Conservation (phyloP, 64 coral and sea anemone species). For the Actinia tenebrosa region DNA sequence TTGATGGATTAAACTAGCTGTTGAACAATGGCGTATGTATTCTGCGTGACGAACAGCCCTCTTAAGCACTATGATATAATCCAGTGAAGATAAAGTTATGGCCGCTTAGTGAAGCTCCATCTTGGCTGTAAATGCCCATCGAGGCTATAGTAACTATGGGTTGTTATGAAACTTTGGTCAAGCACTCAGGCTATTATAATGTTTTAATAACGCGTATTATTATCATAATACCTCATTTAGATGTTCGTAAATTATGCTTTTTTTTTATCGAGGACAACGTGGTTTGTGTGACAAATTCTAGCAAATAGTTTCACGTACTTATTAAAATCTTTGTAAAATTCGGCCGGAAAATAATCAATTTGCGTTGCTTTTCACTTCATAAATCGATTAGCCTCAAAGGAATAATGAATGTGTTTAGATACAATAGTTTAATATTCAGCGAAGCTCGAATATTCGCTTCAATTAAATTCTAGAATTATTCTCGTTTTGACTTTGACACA, state of each 20-base stretch:
- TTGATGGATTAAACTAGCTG: constrained; percentile 10
- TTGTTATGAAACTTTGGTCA: neutral
- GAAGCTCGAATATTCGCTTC: neutral
- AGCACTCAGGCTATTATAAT: neutral
- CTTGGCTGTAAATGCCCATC: neutral
- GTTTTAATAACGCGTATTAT: neutral
- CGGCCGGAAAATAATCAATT: neutral
- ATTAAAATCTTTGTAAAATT: neutral
- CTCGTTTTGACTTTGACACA: neutral
- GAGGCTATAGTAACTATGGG: neutral
- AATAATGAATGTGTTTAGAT: constrained; percentile 2
- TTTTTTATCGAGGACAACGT: neutral
- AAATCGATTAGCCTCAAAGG: neutral
- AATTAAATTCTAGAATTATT: neutral
- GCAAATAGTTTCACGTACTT: constrained; percentile 12
- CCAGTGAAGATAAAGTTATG: neutral
- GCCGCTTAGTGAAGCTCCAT: neutral
- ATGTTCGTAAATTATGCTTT: neutral
- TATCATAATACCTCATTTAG: neutral
- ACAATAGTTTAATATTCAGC: constrained; percentile 3
- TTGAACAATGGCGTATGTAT: constrained; percentile 1
- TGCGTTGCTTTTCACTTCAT: neutral
- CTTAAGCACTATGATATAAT: neutral
- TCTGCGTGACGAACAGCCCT: constrained; percentile 6
- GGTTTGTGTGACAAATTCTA: neutral